Percentiles rank a stretch among this genome's conserved stretches.
Evolutionary conservation across 2,113 vertebrate genomes (phyloP).

Genomic region (Colistium nudipinnis): DNA sequence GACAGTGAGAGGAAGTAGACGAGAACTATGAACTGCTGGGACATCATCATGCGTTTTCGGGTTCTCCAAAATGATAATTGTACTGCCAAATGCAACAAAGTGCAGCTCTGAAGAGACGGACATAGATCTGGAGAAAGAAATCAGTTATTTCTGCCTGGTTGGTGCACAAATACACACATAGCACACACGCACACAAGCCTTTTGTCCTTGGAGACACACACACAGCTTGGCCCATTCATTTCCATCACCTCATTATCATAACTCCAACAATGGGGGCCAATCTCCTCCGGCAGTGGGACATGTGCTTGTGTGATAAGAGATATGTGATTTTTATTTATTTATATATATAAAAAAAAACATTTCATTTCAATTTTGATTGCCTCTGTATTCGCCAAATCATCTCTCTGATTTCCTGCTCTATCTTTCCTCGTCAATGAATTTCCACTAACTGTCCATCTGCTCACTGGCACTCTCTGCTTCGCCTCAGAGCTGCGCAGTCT

Average conservation of each 20-base stretch:
- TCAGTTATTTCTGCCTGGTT: background rate
- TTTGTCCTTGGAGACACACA: background rate
- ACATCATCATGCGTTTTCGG: constrained; percentile 23
- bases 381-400: constrained; percentile 9
- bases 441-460: constrained; percentile 28
- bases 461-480: constrained; percentile 28
- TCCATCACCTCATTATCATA: constrained; percentile 5
- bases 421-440: constrained; percentile 9
- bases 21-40: constrained; percentile 9
- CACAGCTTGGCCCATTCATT: constrained; percentile 10
- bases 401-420: background rate
- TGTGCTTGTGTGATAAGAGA: constrained; percentile 9
- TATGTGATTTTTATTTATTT: too few species aligned
- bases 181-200: constrained; percentile 10
- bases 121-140: background rate
- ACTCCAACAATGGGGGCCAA: constrained; percentile 8
- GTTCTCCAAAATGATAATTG: constrained; percentile 10
- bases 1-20: constrained; percentile 19
- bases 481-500: constrained; percentile 14
- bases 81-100: too few species aligned
- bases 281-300: constrained; percentile 4
- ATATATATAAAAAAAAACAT: background rate
- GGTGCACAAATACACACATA: constrained; percentile 8
- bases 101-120: constrained; percentile 11
- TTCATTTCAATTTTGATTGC: background rate